A percentile compares a stretch with the other conserved stretches of the same genome.
Conservation (phyloP, 1,140 invertebrate genomes). For the Anagrus nilaparvatae region DNA sequence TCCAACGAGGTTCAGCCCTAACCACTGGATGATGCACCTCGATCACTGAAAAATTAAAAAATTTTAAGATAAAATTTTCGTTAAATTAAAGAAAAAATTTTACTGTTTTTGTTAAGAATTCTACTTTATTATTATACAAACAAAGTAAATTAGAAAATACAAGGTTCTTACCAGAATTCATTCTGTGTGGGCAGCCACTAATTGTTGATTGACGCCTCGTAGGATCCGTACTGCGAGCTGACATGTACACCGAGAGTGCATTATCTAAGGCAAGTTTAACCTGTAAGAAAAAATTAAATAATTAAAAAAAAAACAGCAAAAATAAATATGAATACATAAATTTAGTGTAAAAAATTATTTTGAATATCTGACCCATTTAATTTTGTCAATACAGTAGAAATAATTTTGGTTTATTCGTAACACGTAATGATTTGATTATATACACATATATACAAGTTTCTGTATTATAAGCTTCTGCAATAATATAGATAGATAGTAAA, state of each 20-base stretch:
- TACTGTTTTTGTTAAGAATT: too few species aligned
- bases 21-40: conserved; percentile 27
- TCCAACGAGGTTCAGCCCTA: conserved; percentile 21
- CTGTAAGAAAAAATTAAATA: conserved; percentile 24
- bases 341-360: too few species aligned
- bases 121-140: not conserved
- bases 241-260: conserved; percentile 46
- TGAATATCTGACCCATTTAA: too few species aligned
- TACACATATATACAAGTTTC: too few species aligned
- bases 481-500: too few species aligned
- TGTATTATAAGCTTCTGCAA: too few species aligned
- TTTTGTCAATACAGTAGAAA: too few species aligned
- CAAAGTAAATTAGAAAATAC: not conserved
- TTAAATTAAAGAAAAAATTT: not conserved
- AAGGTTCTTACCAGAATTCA: conserved; percentile 26
- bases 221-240: conserved; percentile 39
- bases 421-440: too few species aligned
- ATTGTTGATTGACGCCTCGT: conserved; percentile 41
- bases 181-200: conserved; percentile 33
- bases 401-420: too few species aligned
- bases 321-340: too few species aligned
- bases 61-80: not conserved
- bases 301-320: conserved; percentile 3
- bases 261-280: conserved; percentile 47
- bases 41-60: conserved; percentile 17